Evolutionary conservation across 2,113 vertebrate species (phyloP).

Genomic region (Burhinus oedicnemus): DNA sequence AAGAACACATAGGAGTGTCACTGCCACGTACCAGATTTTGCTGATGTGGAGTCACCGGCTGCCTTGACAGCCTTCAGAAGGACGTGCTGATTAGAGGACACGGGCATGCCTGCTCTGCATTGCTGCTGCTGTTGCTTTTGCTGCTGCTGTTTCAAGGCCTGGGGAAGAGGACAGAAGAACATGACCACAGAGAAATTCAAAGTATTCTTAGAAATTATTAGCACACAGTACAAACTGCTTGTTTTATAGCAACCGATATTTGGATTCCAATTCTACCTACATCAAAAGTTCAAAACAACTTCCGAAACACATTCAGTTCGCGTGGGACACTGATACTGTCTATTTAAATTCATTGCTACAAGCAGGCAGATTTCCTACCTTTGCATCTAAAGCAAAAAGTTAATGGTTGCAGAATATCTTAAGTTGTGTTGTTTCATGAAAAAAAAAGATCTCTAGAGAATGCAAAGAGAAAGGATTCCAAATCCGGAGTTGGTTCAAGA

Average conservation of each 20-base stretch:
- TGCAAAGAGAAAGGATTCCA: background rate
- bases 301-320: fast-evolving
- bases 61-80: conserved; percentile 89
- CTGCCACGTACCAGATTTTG: conserved; percentile 79
- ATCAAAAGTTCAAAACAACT: background rate
- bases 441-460: background rate
- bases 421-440: background rate
- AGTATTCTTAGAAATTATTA: background rate
- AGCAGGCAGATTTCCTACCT: background rate
- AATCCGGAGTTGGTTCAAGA: background rate
- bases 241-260: background rate
- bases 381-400: background rate
- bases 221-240: fast-evolving
- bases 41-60: conserved; percentile 69
- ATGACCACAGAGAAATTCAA: background rate
- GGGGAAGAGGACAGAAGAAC: background rate
- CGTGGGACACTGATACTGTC: fast-evolving
- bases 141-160: conserved; percentile 94
- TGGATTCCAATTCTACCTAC: fast-evolving
- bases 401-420: background rate
- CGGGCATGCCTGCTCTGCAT: conserved; percentile 82
- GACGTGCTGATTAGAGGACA: conserved; percentile 82
- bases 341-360: too few species aligned
- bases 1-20: fast-evolving
- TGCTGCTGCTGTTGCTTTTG: conserved; percentile 89